A percentile compares a stretch with the other conserved stretches of the same genome.
Evolutionary conservation across 2,797 vertebrate species (phyloP).

Genomic region (Chaunax sp.): DNA sequence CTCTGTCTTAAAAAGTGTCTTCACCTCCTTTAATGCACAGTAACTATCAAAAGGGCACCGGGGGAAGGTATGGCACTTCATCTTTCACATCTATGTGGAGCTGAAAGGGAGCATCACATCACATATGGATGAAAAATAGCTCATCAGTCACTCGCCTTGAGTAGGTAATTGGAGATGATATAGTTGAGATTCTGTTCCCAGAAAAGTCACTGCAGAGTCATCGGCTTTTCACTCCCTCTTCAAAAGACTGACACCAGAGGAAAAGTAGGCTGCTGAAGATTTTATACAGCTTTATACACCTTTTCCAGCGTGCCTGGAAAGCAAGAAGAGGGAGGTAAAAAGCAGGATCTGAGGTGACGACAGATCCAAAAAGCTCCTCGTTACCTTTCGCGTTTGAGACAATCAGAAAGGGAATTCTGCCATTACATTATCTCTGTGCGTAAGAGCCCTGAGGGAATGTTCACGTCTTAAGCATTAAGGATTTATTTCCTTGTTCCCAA

Average conservation of each 20-base stretch:
- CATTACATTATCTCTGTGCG: conserved; percentile 51
- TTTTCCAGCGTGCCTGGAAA: conserved; percentile 44
- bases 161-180: conserved; percentile 69
- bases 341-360: conserved; percentile 45
- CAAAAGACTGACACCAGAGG: conserved; percentile 58
- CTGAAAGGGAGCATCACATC: conserved; percentile 48
- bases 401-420: conserved; percentile 60
- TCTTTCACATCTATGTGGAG: conserved; percentile 37
- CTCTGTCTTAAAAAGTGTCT: conserved; percentile 49
- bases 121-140: conserved; percentile 57
- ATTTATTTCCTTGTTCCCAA: conserved; percentile 71
- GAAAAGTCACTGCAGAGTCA: conserved; percentile 63
- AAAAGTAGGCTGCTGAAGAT: conserved; percentile 35
- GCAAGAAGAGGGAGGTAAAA: conserved; percentile 25
- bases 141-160: conserved; percentile 59
- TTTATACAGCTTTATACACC: conserved; percentile 40
- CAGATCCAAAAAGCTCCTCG: conserved; percentile 60
- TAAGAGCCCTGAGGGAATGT: conserved; percentile 55
- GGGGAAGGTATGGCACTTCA: conserved; percentile 40
- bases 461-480: conserved; percentile 66
- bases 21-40: conserved; percentile 52
- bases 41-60: conserved; percentile 67
- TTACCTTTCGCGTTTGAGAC: conserved; percentile 62
- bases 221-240: conserved; percentile 49
- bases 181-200: conserved; percentile 50